Conservation (phyloP, 2,113 vertebrate genomes). For the Colaptes auratus region DNA sequence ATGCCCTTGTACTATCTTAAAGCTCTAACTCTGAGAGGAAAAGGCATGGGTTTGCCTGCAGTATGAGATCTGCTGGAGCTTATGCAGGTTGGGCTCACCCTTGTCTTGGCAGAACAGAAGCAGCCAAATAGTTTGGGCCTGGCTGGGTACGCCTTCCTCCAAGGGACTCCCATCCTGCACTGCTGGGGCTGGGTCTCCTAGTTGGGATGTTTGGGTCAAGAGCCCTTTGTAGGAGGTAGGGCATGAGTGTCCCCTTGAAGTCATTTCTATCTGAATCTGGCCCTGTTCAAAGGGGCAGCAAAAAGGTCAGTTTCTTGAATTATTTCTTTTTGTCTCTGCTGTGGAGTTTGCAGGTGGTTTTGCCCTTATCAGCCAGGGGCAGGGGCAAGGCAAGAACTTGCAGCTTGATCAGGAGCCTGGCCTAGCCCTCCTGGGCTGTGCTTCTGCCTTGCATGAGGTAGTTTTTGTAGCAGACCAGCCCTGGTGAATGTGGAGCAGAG, state of each 20-base stretch:
- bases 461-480: background rate
- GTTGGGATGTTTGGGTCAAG: background rate
- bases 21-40: background rate
- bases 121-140: background rate
- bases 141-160: fast-evolving
- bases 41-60: fast-evolving
- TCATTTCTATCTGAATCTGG: background rate
- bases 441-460: background rate
- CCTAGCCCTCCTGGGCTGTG: background rate
- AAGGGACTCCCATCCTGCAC: background rate
- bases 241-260: background rate
- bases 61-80: background rate
- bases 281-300: background rate
- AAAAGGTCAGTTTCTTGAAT: background rate
- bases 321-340: background rate
- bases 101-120: background rate
- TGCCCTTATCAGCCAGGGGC: background rate
- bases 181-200: background rate
- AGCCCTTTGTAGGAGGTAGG: background rate
- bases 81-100: background rate
- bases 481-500: background rate
- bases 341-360: background rate
- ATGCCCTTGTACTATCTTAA: background rate
- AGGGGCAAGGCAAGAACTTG: background rate
- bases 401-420: background rate